Base-by-base conservation (phyloP, 2,797 vertebrate species). In the Notamacropus eugenii region DNA sequence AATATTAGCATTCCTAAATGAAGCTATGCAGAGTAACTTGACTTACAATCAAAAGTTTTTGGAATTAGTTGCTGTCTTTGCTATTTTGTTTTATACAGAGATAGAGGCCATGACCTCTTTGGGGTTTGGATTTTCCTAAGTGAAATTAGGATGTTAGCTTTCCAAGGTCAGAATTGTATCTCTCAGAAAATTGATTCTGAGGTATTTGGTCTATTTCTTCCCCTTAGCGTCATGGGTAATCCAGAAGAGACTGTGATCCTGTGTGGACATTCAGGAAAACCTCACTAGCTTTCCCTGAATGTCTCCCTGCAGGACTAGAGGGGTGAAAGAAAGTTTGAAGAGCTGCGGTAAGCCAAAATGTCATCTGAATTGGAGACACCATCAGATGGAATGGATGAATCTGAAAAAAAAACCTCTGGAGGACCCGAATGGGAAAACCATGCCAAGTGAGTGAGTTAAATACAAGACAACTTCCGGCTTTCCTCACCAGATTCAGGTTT, bases 371-470 rank as follows among this genome's bases (percentile, higher is more conserved):
- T 96, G 96, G 98, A 98, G 97, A 92, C 97, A 56, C 40, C 74
- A 12, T 96, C 98, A 0, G 98, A 98, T 90, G 90, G 1, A 0
- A 93, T 67, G 93, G 98, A 98, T 2, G 98, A 98, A 0, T 97
- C 97, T 0, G 98, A 98, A 54, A 90, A 52, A 93, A 12, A 96
- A 22, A 93, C 0, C 91, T 97, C 98, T 0, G 74, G 97, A 90
- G 93, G 97, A 1, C 28, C 82, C 9, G 98, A 97, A 62, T 58
- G 97, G 93, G 95, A 97, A 54, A 96, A 95, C 55, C 94, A 94
- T 0, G 95, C 96, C 96, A 98, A 98, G 98, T 99, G 96, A 98
- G 98, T 90, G 1, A 29, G 27, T 29, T 56, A 28, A 67, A 11
- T 57, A 34, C 28, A 92, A 50, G 11, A 0, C 19, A 87, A 11